Evolutionary conservation across 2,888 invertebrate genomes (phyloP), one percentile per base, ranked within the genome.

Genomic region (Eueremaeus valkanovi): DNA sequence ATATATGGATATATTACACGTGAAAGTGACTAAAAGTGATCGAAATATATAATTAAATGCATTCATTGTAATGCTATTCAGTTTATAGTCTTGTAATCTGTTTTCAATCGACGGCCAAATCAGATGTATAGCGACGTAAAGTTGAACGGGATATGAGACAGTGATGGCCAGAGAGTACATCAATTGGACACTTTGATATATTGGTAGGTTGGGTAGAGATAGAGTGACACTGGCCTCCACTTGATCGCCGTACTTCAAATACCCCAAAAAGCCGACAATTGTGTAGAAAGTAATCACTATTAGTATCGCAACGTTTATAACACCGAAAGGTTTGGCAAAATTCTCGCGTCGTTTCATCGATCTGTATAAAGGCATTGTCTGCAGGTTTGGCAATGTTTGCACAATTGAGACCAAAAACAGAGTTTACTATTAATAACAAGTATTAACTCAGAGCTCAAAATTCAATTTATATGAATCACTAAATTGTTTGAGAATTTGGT

Each of bases 291-390:
- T 16, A 9, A 75, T 72, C 9, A 75, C 75, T 8, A 58, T 27
- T 13, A 72, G 11, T 9, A 75, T 72, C 6, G 75, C 51, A n/a
- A 72, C 27, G 18, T 75, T 75, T 27, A 75, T n/a, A 5, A 75
- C 75, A 45, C 75, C 75, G 13, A 55, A 75, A 2, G 40, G 36
- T 42, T 63, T 75, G 1, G 42, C 33, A 31, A 75, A 75, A n/a
- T 61, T 42, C 9, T 55, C 8, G 9, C 61, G 55, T 5, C 24
- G 16, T 29, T 75, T 75, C 75, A 75, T 72, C 29, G 75, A 58
- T 40, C 75, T 31, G n/a, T 75, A 75, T n/a, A 75, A 45, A 24
- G 58, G 58, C 75, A 75, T 75, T 18, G 75, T 75, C 75, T 75
- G 40, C n/a, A n/a, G n/a, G n/a, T n/a, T n/a, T n/a, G n/a, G n/a